Evolutionary conservation across 2,113 vertebrate genomes (phyloP), one percentile per base, ranked within the genome.

Genomic region (Dasypus novemcinctus): DNA sequence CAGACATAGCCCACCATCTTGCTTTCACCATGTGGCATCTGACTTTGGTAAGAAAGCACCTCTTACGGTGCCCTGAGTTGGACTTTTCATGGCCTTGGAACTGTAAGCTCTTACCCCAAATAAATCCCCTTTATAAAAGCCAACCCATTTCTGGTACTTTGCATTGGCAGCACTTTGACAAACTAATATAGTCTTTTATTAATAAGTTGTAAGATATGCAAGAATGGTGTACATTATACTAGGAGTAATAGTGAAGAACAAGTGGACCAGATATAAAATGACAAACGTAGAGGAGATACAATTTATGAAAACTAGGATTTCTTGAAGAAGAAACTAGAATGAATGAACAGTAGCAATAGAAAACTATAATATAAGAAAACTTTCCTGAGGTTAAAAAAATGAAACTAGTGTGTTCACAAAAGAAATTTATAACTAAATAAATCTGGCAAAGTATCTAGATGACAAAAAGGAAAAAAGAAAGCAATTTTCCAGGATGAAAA

Each of bases 171-270:
- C 5, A 5, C 46, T 49, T 49, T 49, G 46, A 49, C 5, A 49
- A 7, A 7, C 46, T 49, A 49, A 49, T 7, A 54, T 5, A 57
- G 54, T 57, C 4, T 21, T 57, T 57, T 93, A 78, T 25, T 79
- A 90, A 31, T 81, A 81, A 36, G 9, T 87, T 91, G 87, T 79
- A 90, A 64, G 4, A 81, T 83, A 29, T 87, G 2, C 14, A 93
- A 87, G 27, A 95, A 57, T 49, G 31, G 15, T 78, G 10, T 69
- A 17, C 85, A 25, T 78, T 74, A 69, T 43, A 33, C n/a, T 52
- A 52, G 5, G 54, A 93, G 38, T 81, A 78, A 87, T 83, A 94
- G 27, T 72, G 23, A 89, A 91, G 41, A 68, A 95, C 83, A 89
- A 59, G 12, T 80, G 14, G 18, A 38, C 38, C 9, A 82, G 9